Conservation (phyloP, 1,140 invertebrate genomes). For the Oryctes rhinoceros region DNA sequence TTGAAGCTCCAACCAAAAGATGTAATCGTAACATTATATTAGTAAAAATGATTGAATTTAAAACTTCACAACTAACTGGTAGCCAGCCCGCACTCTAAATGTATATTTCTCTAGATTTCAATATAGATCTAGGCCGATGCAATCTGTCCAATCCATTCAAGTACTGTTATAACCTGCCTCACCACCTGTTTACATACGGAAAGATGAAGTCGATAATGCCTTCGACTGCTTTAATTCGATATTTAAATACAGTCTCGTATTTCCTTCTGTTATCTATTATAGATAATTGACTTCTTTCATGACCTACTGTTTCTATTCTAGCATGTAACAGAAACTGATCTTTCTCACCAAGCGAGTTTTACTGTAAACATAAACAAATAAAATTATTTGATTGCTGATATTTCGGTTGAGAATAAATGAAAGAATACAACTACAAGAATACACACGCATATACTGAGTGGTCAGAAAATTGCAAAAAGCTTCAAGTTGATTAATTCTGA, state of each 20-base stretch:
- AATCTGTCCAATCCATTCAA: constrained; percentile 39
- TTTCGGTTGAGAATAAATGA: neutral
- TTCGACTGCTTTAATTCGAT: constrained; percentile 38
- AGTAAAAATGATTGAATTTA: constrained; percentile 36
- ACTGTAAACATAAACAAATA: constrained; percentile 5
- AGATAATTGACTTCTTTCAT: constrained; percentile 39
- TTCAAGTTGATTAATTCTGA: too few species aligned
- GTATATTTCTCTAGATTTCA: constrained; percentile 44
- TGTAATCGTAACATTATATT: constrained; percentile 32
- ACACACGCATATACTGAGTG: too few species aligned
- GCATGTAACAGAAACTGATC: constrained; percentile 13
- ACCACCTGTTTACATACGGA: constrained; percentile 38
- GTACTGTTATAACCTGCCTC: constrained; percentile 37
- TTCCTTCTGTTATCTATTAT: constrained; percentile 30
- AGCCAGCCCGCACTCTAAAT: constrained; percentile 40
- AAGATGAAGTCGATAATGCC: constrained; percentile 28
- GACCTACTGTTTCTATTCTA: constrained; percentile 39
- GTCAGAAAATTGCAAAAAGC: too few species aligned
- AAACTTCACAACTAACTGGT: constrained; percentile 30
- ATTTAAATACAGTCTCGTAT: constrained; percentile 35
- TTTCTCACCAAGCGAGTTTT: constrained; percentile 10
- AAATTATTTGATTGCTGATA: neutral
- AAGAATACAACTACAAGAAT: neutral
- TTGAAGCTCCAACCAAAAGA: constrained; percentile 27
- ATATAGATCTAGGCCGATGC: constrained; percentile 42